phyloP scores from a whole-genome alignment of 2,888 invertebrate species.

The Pteria penguin region DNA sequence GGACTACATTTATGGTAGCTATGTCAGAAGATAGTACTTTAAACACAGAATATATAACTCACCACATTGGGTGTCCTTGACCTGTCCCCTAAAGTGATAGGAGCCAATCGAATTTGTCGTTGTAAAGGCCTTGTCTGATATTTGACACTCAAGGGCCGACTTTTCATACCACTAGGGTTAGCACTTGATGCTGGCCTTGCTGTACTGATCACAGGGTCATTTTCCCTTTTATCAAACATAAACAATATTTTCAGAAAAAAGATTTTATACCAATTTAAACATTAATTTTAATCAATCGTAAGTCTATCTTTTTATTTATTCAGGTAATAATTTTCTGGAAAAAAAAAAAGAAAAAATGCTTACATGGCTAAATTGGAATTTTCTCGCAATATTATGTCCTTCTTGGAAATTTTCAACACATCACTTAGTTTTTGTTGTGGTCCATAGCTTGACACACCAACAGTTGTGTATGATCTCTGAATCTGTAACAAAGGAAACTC shows the following conservation, averaged over 20 bases:
- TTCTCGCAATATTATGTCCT: constrained; percentile 61
- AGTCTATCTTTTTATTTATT: too few relatives aligned
- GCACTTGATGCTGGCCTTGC: constrained; percentile 56
- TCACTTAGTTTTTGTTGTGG: constrained; percentile 1
- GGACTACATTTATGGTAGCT: neutral
- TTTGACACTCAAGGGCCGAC: constrained; percentile 31
- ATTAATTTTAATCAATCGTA: too few relatives aligned
- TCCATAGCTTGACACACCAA: constrained; percentile 43
- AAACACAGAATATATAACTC: constrained; percentile 36
- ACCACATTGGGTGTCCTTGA: constrained; percentile 68
- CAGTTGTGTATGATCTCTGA: constrained; percentile 54
- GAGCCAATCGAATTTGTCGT: constrained; percentile 53
- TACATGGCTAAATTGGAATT: constrained; percentile 28
- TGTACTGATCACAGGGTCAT: constrained; percentile 49
- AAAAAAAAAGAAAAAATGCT: neutral
- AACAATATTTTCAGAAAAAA: too few relatives aligned
- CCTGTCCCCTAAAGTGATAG: constrained; percentile 51
- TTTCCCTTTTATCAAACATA: too few relatives aligned
- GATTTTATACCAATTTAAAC: too few relatives aligned
- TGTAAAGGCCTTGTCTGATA: neutral
- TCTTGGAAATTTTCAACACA: constrained; percentile 63
- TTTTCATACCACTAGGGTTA: constrained; percentile 42
- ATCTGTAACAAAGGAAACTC: constrained; percentile 29
- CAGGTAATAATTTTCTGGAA: too few relatives aligned
- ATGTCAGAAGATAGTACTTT: neutral